Evolutionary conservation across 2,113 vertebrate species (phyloP), one percentile per base, ranked within the genome.

Genomic region (Pogona vitticeps): DNA sequence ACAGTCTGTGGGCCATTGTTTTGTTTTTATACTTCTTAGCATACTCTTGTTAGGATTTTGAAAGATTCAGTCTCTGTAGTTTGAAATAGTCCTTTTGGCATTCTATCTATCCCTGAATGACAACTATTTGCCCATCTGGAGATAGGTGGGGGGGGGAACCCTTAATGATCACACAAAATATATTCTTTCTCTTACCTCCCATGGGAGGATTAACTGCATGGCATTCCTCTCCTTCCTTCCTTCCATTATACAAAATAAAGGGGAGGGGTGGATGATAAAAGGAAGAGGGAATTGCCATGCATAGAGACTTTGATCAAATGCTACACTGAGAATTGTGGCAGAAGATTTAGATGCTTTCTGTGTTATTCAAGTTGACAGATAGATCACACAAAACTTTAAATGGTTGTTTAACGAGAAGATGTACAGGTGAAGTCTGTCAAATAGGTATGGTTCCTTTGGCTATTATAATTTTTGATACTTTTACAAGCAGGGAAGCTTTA

Each of bases 371-470:
- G 94, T 95, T 96, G 96, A 97, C 94, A 96, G 95, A 96, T 96
- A 95, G 95, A 96, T 96, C 96, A 96, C 95, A 97, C 92, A 75
- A 89, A 92, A 93, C 94, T 92, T 96, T 96, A 96, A 96, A 96
- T 96, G 96, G 96, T 96, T 96, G 94, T 96, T 97, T 96, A 96
- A 96, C 81, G 82, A 89, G 91, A 94, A 96, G 95, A 96, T 94
- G 94, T 95, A 96, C 94, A 95, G 80, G 72, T 91, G 95, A 89
- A 88, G 93, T 95, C 92, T 94, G 94, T 94, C 94, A 93, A 80
- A 93, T 88, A 31, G 12, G 73, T 89, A 88, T 89, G 2, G 61
- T 84, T 94, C 91, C 93, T 94, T 93, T 91, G 84, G 84, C 89
- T 93, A 88, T 93, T 93, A 71, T 76, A 86, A 87, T 86, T 90